Evolutionary conservation across 2,797 vertebrate species (phyloP).

Genomic region (Amblyraja radiata): DNA sequence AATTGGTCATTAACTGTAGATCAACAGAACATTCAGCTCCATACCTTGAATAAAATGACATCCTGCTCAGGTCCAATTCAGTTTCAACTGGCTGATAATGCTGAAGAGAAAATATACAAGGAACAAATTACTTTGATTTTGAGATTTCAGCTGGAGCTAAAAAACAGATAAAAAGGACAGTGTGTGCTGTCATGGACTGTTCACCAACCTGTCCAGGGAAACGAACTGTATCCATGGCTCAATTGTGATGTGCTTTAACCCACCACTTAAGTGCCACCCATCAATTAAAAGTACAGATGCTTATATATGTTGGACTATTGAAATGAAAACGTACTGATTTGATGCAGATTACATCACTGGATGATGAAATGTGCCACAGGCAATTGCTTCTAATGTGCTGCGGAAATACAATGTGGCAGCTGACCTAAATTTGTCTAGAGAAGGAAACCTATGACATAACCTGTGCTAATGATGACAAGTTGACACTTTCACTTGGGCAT

Average conservation of each 20-base stretch:
- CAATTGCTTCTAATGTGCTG: neutral
- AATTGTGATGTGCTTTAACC: neutral
- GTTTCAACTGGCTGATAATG: neutral
- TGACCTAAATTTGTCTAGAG: conserved; percentile 18
- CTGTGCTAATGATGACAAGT: neutral
- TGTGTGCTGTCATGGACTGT: neutral
- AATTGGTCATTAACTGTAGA: neutral
- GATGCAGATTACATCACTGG: neutral
- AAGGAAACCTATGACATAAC: neutral
- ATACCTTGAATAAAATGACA: conserved; percentile 5
- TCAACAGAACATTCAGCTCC: neutral
- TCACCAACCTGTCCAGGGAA: neutral
- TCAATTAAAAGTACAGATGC: neutral
- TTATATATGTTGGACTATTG: neutral
- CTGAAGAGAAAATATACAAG: conserved; percentile 6
- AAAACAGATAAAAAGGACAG: neutral
- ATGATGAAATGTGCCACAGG: neutral
- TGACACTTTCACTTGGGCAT: neutral
- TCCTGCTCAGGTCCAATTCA: neutral
- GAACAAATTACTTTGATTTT: neutral
- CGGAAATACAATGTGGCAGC: conserved; percentile 28
- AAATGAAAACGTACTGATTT: neutral
- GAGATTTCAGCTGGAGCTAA: neutral
- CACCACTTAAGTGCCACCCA: neutral
- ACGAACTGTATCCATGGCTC: no score